Conservation (phyloP, 2,113 vertebrate genomes). For the Nyctibius bracteatus region DNA sequence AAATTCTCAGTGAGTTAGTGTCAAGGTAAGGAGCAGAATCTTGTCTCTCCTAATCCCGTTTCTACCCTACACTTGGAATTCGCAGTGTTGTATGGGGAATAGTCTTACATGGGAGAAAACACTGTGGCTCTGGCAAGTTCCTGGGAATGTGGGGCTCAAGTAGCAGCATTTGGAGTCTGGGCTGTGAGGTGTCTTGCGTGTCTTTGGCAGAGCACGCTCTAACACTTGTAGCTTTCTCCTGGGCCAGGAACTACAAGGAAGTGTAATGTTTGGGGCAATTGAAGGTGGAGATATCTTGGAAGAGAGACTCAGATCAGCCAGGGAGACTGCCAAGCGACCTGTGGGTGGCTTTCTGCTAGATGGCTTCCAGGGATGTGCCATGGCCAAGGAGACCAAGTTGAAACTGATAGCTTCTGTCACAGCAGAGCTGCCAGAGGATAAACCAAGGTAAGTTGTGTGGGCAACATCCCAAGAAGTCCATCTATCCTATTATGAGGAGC, state of each 20-base stretch:
- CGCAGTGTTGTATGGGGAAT: not conserved
- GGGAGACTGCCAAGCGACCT: conserved; percentile 91
- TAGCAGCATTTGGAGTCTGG: not conserved
- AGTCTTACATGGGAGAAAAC: not conserved
- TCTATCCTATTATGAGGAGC: not conserved
- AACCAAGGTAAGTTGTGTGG: conserved; percentile 82
- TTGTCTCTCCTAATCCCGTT: not conserved
- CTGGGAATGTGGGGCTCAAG: not conserved
- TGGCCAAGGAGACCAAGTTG: conserved; percentile 77
- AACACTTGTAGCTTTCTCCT: conserved; percentile 28
- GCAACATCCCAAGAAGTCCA: not conserved
- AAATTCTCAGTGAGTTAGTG: not conserved
- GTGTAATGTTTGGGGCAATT: conserved; percentile 86
- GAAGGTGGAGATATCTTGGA: conserved; percentile 91
- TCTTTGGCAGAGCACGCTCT: not conserved
- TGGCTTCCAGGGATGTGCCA: conserved; percentile 81
- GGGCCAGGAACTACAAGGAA: conserved; percentile 81
- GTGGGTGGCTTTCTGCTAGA: conserved; percentile 95
- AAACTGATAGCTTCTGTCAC: conserved; percentile 83
- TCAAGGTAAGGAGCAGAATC: not conserved
- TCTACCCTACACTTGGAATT: not conserved
- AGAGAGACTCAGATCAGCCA: conserved; percentile 89
- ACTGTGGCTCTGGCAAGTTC: not conserved
- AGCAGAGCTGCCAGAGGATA: conserved; percentile 88
- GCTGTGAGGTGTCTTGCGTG: not conserved